Base-by-base conservation (phyloP, 53 echinoderm and acorn worm species). In the Crossaster papposus region DNA sequence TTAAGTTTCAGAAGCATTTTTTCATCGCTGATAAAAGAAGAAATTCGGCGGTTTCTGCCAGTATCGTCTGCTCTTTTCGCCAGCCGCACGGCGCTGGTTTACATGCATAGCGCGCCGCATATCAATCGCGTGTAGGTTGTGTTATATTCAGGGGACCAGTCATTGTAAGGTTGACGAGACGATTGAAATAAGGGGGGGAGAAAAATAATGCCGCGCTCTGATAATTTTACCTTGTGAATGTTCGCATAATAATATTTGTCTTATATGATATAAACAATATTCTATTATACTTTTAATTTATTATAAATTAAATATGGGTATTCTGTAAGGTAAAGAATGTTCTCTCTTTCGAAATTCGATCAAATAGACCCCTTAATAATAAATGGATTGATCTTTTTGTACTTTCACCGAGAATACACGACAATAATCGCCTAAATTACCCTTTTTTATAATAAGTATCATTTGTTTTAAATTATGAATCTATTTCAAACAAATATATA, bases 51-150 rank as follows among this genome's bases (percentile, higher is more conserved):
- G 28, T n/a, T 28, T 68, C 11, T 10, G 24, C 68, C 4, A 68
- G 68, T 53, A 24, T 70, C 85, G 32, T 85, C 53, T 72, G 52
- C 75, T 30, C 30, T 32, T 86, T 37, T 74, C 31, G 54, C 58
- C 58, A 14, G 22, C 12, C 58, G 58, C 12, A 58, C 58, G 15
- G 58, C 9, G 44, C 44, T 44, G 44, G 44, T 44, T 44, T 44
- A 44, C 44, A 44, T 44, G 5, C 9, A 44, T 44, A 44, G 9
- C 44, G 44, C 44, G 44, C n/a, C n/a, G n/a, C n/a, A n/a, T n/a
- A n/a, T n/a, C n/a, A n/a, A n/a, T n/a, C n/a, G n/a, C n/a, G n/a
- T n/a, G n/a, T n/a, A n/a, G n/a, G n/a, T n/a, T n/a, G n/a, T n/a
- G n/a, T n/a, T n/a, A n/a, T n/a, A n/a, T n/a, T n/a, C 44, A 44